Conservation (phyloP, 2,888 invertebrate species). For the Neoaliturus tenellus region DNA sequence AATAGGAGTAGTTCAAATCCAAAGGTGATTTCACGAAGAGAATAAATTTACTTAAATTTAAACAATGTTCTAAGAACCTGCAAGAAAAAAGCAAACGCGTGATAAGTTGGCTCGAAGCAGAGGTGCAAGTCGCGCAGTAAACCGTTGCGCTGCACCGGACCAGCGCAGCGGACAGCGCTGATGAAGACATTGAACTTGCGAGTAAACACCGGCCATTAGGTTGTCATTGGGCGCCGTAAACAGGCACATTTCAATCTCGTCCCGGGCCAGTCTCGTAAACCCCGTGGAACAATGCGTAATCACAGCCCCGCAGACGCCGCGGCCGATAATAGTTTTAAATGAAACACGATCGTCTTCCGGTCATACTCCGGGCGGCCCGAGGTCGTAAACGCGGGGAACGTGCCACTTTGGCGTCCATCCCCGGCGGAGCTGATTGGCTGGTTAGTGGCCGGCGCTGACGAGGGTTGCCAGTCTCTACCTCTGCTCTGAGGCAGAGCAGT, state of each 20-base stretch:
- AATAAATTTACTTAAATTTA: too few relatives aligned
- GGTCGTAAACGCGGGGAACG: constrained; percentile 41
- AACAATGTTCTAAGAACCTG: too few relatives aligned
- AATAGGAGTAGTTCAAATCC: too few relatives aligned
- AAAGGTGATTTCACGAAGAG: too few relatives aligned
- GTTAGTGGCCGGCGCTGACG: not conserved
- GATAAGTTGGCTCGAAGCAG: too few relatives aligned
- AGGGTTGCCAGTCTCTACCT: too few relatives aligned
- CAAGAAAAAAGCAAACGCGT: too few relatives aligned
- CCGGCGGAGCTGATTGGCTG: constrained; percentile 6
- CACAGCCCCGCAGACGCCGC: constrained; percentile 44
- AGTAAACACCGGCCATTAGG: constrained; percentile 59
- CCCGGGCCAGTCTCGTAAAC: constrained; percentile 7
- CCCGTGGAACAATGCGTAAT: constrained; percentile 58
- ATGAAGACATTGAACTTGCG: constrained; percentile 60
- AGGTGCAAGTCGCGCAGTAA: constrained; percentile 21
- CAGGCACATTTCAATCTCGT: constrained; percentile 48
- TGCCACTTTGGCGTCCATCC: constrained; percentile 27
- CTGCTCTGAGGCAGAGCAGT: too few relatives aligned
- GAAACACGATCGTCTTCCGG: constrained; percentile 54
- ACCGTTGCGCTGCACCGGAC: not conserved
- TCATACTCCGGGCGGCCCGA: not conserved
- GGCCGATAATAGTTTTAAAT: constrained; percentile 60
- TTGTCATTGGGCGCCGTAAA: constrained; percentile 52
- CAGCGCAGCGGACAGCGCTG: not conserved